Evolutionary conservation across 2,797 vertebrate genomes (phyloP).

Genomic region (Crenichthys baileyi): DNA sequence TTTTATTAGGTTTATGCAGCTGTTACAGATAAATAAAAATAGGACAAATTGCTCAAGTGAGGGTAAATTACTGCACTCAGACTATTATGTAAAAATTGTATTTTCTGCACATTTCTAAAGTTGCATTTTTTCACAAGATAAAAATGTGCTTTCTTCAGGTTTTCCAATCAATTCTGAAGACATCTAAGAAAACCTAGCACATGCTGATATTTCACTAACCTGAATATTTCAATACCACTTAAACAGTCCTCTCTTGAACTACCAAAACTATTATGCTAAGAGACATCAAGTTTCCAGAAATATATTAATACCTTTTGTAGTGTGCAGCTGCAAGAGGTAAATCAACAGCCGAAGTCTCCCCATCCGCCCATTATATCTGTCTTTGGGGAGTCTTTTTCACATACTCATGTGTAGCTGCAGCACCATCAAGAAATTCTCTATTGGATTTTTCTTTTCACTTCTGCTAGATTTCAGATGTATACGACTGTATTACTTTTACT

Average conservation of each 20-base stretch:
- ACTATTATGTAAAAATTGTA: neutral
- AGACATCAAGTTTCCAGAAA: slow-evolving; percentile 27
- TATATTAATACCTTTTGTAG: slow-evolving; percentile 2
- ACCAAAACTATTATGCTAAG: slow-evolving; percentile 30
- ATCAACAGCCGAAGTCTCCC: slow-evolving; percentile 33
- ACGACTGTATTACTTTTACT: slow-evolving; percentile 25
- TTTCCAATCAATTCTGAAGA: slow-evolving; percentile 3
- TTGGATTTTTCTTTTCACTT: slow-evolving; percentile 5
- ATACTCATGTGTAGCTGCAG: slow-evolving; percentile 38
- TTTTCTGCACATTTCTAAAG: neutral
- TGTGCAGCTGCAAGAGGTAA: slow-evolving; percentile 50
- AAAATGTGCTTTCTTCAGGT: neutral
- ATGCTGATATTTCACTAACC: slow-evolving; percentile 13
- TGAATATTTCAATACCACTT: slow-evolving; percentile 11
- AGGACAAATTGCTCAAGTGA: neutral
- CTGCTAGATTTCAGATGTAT: slow-evolving; percentile 14
- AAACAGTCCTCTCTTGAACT: slow-evolving; percentile 4
- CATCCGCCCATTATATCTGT: slow-evolving; percentile 45
- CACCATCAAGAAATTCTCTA: slow-evolving; percentile 30
- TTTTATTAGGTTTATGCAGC: neutral
- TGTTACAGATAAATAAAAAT: neutral
- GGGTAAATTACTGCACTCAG: neutral
- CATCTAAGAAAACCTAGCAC: neutral
- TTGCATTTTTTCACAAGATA: neutral
- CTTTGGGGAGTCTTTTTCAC: slow-evolving; percentile 42